A percentile compares a stretch with the other conserved stretches of the same genome.
phyloP scores from a whole-genome alignment of 2,888 invertebrate genomes.

The Acrocyrtus sp. region DNA sequence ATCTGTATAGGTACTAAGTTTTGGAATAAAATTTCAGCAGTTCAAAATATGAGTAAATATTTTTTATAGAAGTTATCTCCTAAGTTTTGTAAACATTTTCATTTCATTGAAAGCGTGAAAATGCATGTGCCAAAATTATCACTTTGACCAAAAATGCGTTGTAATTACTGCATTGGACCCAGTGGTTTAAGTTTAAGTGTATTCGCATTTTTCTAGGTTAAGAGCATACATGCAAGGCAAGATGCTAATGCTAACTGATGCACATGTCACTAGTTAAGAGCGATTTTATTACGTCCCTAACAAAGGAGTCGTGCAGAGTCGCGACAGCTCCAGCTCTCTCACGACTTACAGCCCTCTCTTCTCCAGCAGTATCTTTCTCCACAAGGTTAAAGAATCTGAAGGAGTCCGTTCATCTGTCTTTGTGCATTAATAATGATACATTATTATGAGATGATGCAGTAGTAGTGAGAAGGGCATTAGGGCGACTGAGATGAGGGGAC shows the following conservation, averaged over 20 bases:
- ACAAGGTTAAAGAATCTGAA: background rate
- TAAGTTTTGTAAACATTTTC: too few relatives aligned
- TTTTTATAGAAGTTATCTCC: too few relatives aligned
- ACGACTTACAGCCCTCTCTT: background rate
- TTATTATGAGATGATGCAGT: too few relatives aligned
- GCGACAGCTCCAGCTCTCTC: background rate
- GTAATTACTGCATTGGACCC: background rate
- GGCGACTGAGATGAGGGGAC: too few relatives aligned
- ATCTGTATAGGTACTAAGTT: too few relatives aligned
- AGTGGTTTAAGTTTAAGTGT: background rate
- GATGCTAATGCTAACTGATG: background rate
- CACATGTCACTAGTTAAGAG: conserved; percentile 1
- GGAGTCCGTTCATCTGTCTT: background rate
- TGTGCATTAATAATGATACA: too few relatives aligned
- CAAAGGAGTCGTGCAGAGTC: background rate
- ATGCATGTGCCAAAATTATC: too few relatives aligned
- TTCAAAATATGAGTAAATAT: too few relatives aligned
- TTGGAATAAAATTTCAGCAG: too few relatives aligned
- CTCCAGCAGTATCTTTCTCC: background rate
- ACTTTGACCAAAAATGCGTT: too few relatives aligned
- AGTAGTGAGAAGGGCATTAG: too few relatives aligned
- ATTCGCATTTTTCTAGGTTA: background rate
- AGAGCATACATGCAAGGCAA: background rate
- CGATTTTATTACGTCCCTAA: background rate
- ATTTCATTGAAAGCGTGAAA: too few relatives aligned